phyloP scores from a whole-genome alignment of 2,888 invertebrate genomes.

The Cheilosia variabilis region DNA sequence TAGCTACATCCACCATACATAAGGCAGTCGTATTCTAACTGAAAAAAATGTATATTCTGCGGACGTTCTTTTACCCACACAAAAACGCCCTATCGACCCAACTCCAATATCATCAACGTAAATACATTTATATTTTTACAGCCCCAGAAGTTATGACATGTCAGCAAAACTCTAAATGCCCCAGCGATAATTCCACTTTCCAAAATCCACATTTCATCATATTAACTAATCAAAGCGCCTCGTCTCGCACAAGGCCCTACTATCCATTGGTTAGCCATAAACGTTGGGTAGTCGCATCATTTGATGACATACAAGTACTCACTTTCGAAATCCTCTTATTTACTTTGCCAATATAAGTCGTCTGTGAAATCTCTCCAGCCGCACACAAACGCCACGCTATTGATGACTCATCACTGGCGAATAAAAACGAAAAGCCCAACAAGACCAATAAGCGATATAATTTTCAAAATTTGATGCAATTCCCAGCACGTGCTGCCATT shows the following conservation, averaged over 20 bases:
- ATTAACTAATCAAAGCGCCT: neutral
- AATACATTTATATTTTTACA: slow-evolving; percentile 33
- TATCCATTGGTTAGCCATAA: neutral
- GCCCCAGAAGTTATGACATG: neutral
- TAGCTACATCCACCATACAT: no score
- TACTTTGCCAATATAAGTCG: slow-evolving; percentile 25
- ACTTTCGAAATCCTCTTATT: slow-evolving; percentile 32
- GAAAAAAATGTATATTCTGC: no score
- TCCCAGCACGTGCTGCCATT: slow-evolving; percentile 62
- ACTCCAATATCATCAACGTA: slow-evolving; percentile 10
- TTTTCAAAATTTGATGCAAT: slow-evolving; percentile 56
- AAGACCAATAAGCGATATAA: slow-evolving; percentile 27
- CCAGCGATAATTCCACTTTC: neutral
- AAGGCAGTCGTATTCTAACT: no score
- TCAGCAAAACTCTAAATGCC: neutral
- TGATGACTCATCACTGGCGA: slow-evolving; percentile 44
- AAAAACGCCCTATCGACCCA: neutral
- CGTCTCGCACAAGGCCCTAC: neutral
- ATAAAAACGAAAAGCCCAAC: slow-evolving; percentile 16
- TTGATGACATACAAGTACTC: slow-evolving; percentile 20
- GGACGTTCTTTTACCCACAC: neutral
- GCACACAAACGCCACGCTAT: neutral
- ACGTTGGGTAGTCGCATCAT: slow-evolving; percentile 11
- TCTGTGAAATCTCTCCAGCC: neutral
- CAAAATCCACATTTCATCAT: neutral